Base-by-base conservation (phyloP, 1,140 invertebrate species). In the Atta colombica region DNA sequence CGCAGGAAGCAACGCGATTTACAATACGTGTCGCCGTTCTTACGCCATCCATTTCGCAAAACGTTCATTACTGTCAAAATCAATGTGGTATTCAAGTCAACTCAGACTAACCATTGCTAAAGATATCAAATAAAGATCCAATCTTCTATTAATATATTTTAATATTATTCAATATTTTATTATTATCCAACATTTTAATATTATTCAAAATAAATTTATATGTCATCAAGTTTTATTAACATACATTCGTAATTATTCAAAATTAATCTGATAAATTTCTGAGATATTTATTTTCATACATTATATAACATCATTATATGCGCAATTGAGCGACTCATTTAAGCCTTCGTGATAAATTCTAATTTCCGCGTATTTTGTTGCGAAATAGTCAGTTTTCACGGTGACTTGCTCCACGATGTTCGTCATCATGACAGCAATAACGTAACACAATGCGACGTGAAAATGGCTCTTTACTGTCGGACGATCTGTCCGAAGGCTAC, bases 391-490 rank as follows among this genome's bases (percentile, higher is more conserved):
- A 61, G 80, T 84, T 84, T 84, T 75, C 80, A 75, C 45, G 68
- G 55, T 84, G 80, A 84, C 80, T 84, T 63, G 80, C 80, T 69
- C 69, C 31, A 25, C 65, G 31, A 55, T 45, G 65, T 81, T 63
- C 69, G 39, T 55, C 80, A 25, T 84, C 80, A 74, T 55, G 55
- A 63, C 80, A 75, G 80, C 80, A 84, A 75, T 84, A 84, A 84
- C 80, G 69, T 39, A 58, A 58, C 55, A 84, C 80, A 84, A 84
- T 84, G 58, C 80, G 80, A 84, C 80, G 80, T 75, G 80, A 75
- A 84, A 66, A 87, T 53, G 66, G 71, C 72, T 88, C 78, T 87
- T 88, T 88, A 85, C 69, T 51, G 87, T 72, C 87, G 71, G 72
- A 51, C 86, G 86, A 85, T 88, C 74, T 87, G 77, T 87, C 86